These are phyloP conservation scores for Cebus imitator DNA, from an alignment of 2,113 vertebrate species.

Conservation along the genomic window DNA sequence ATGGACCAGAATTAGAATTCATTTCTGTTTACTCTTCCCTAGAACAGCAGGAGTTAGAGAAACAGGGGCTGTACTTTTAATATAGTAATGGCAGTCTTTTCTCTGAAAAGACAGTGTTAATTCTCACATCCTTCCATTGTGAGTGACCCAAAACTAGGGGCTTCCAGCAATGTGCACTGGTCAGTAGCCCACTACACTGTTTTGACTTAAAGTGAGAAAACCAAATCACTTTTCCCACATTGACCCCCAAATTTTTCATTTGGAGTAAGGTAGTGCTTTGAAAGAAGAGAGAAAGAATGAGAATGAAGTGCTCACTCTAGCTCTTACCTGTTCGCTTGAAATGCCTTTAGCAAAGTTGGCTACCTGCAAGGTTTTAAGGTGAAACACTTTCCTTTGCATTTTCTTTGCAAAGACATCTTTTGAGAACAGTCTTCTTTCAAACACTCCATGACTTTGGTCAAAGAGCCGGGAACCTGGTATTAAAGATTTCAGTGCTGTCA, in stretches of 20 bases:
- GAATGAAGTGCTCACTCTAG: conserved; percentile 44
- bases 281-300: background rate
- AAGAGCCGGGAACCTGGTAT: conserved; percentile 76
- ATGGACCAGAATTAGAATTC: conserved; percentile 28
- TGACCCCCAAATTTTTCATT: background rate
- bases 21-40: background rate
- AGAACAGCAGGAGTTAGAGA: conserved; percentile 25
- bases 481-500: conserved; percentile 84
- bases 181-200: background rate
- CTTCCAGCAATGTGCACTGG: background rate
- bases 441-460: conserved; percentile 81
- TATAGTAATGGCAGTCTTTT: background rate
- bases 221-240: background rate
- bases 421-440: conserved; percentile 79
- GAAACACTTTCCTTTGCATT: conserved; percentile 66
- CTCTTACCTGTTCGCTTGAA: conserved; percentile 62
- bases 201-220: background rate
- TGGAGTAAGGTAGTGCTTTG: background rate
- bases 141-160: background rate
- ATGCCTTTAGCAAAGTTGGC: conserved; percentile 55
- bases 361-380: conserved; percentile 49
- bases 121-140: background rate
- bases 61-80: background rate
- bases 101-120: background rate
- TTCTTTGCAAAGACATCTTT: conserved; percentile 71